Evolutionary conservation across 2,797 vertebrate genomes (phyloP).

Genomic region (Betta splendens): DNA sequence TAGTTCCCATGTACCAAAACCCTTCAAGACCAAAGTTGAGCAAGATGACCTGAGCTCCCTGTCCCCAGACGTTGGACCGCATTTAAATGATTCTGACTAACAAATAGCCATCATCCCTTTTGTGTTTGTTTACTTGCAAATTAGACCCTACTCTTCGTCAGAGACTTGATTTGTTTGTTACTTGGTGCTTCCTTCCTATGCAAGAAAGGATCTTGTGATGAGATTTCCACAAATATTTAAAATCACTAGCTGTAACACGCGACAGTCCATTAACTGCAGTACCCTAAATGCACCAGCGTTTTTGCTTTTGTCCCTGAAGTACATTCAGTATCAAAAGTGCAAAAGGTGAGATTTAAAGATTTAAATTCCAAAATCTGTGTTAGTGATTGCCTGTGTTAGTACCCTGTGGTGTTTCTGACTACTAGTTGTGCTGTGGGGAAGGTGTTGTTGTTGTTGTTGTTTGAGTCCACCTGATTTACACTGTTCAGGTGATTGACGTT

Average conservation of each 20-base stretch:
- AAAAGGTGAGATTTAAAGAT: no score
- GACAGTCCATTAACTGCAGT: background rate
- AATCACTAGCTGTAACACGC: background rate
- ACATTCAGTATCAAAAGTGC: slow-evolving; percentile 15
- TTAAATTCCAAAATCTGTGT: background rate
- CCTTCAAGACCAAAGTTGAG: background rate
- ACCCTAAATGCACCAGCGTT: no score
- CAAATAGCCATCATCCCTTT: slow-evolving; percentile 53
- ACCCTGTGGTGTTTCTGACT: background rate
- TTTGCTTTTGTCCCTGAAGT: slow-evolving; percentile 1
- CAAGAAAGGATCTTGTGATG: slow-evolving; percentile 1
- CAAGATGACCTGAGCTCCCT: background rate
- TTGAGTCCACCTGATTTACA: background rate
- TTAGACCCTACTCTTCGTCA: slow-evolving; percentile 15
- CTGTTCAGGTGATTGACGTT: background rate
- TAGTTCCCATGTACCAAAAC: background rate
- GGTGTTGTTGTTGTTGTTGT: no score
- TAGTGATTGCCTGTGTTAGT: no score
- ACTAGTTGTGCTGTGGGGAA: background rate
- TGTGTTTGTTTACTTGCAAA: slow-evolving; percentile 72
- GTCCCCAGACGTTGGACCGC: slow-evolving; percentile 33
- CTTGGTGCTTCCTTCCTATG: background rate
- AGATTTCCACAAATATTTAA: background rate
- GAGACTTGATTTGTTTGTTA: slow-evolving; percentile 7
- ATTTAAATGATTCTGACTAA: slow-evolving; percentile 75